phyloP scores from a whole-genome alignment of 2,888 invertebrate species.

The Graphium colonna region DNA sequence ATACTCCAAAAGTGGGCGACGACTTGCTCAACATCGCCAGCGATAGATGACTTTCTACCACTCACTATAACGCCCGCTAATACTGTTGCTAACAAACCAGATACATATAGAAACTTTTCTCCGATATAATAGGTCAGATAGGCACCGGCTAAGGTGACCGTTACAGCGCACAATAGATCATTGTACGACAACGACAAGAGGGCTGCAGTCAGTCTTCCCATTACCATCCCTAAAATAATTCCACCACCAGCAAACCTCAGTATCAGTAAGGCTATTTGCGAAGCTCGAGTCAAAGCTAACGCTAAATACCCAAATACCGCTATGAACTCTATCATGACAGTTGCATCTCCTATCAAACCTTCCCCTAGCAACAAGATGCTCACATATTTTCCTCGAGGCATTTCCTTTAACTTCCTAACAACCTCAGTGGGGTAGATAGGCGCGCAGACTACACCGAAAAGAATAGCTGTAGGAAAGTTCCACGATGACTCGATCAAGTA shows the following conservation, averaged over 20 bases:
- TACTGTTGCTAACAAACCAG: slow-evolving; percentile 59
- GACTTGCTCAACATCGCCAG: slow-evolving; percentile 61
- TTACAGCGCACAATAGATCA: slow-evolving; percentile 58
- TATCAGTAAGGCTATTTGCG: slow-evolving; percentile 55
- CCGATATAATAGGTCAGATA: slow-evolving; percentile 66
- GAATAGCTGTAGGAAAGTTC: slow-evolving; percentile 52
- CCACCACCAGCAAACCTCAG: slow-evolving; percentile 63
- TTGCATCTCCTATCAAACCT: slow-evolving; percentile 64
- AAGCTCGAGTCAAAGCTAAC: slow-evolving; percentile 46
- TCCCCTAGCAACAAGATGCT: slow-evolving; percentile 63
- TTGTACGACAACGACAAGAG: slow-evolving; percentile 60
- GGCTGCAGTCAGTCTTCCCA: slow-evolving; percentile 54
- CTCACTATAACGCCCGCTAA: slow-evolving; percentile 62
- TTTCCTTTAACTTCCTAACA: slow-evolving; percentile 54
- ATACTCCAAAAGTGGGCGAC: slow-evolving; percentile 59
- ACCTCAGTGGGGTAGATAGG: slow-evolving; percentile 69
- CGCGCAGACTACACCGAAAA: slow-evolving; percentile 63
- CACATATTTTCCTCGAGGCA: slow-evolving; percentile 62
- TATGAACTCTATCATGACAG: slow-evolving; percentile 65
- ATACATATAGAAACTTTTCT: slow-evolving; percentile 66
- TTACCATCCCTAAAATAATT: slow-evolving; percentile 54
- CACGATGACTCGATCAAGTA: slow-evolving; percentile 59
- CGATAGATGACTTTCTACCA: slow-evolving; percentile 55
- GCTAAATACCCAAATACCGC: slow-evolving; percentile 58
- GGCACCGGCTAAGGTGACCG: slow-evolving; percentile 56